A percentile compares a stretch with the other conserved stretches of the same genome.
phyloP scores from a whole-genome alignment of 1,140 invertebrate species.

The Ruditapes philippinarum region DNA sequence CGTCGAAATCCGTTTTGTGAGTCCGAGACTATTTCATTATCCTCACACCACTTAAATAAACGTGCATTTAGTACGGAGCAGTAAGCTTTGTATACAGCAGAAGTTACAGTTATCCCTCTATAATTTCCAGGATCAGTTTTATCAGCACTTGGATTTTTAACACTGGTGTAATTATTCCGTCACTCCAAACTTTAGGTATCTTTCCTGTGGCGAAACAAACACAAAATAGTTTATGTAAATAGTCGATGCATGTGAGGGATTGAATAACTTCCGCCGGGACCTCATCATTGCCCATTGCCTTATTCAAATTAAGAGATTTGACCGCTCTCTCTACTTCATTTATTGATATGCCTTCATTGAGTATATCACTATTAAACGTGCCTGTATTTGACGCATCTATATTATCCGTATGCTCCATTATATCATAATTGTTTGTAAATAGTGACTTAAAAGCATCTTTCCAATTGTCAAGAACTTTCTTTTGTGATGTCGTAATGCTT shows the following conservation, averaged over 20 bases:
- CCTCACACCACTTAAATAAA: conserved; percentile 48
- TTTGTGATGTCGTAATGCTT: neutral
- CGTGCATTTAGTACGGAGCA: conserved; percentile 59
- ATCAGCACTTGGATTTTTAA: too few species aligned
- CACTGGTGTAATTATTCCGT: too few species aligned
- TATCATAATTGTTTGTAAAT: neutral
- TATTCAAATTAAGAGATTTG: neutral
- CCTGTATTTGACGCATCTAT: neutral
- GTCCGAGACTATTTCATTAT: conserved; percentile 43
- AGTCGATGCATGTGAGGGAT: neutral
- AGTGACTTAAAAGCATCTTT: neutral
- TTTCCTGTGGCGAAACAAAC: neutral
- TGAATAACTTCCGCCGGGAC: neutral
- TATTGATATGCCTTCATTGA: neutral
- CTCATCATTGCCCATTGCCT: neutral
- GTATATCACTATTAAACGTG: neutral
- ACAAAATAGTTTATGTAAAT: neutral
- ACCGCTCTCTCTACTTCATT: neutral
- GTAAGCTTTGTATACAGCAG: conserved; percentile 50
- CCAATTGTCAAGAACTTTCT: neutral
- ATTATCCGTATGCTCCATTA: neutral
- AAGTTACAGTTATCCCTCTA: neutral
- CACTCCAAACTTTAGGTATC: too few species aligned
- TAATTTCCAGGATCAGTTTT: too few species aligned
- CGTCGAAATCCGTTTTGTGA: conserved; percentile 62